These are phyloP conservation scores for Poeciliopsis gracilis DNA, from an alignment of 2,797 vertebrate species.

Conservation along the genomic window DNA sequence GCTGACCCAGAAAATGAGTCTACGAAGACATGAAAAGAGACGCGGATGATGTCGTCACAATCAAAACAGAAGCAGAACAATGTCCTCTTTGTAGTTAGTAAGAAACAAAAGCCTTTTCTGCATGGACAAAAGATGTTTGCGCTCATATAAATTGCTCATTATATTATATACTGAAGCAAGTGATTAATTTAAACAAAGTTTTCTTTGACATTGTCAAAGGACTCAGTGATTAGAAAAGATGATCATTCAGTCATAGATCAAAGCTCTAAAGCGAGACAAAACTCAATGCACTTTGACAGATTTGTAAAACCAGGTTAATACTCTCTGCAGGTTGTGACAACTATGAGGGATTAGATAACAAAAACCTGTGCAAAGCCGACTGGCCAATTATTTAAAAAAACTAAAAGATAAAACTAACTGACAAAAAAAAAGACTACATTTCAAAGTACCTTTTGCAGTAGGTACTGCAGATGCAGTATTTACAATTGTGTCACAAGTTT, in stretches of 20 bases:
- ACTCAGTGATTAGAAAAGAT: conserved; percentile 8
- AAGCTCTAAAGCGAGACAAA: not conserved
- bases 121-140: conserved; percentile 32
- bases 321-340: too few relatives aligned
- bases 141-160: conserved; percentile 16
- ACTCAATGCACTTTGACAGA: not conserved
- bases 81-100: conserved; percentile 51
- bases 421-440: not conserved
- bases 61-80: conserved; percentile 55
- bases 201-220: not conserved
- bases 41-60: conserved; percentile 46
- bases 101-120: conserved; percentile 35
- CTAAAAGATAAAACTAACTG: not conserved
- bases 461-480: not conserved
- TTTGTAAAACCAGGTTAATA: not conserved
- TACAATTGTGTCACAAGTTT: not conserved
- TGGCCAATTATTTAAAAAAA: not conserved
- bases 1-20: conserved; percentile 35
- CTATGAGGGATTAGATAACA: not conserved
- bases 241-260: not conserved
- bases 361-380: not conserved
- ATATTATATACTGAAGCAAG: not conserved
- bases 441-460: not conserved
- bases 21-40: conserved; percentile 28
- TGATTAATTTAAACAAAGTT: conserved; percentile 9